A percentile compares a stretch with the other conserved stretches of the same genome.
Evolutionary conservation across 2,797 vertebrate genomes (phyloP).

Genomic region (Otolemur crassicaudatus): DNA sequence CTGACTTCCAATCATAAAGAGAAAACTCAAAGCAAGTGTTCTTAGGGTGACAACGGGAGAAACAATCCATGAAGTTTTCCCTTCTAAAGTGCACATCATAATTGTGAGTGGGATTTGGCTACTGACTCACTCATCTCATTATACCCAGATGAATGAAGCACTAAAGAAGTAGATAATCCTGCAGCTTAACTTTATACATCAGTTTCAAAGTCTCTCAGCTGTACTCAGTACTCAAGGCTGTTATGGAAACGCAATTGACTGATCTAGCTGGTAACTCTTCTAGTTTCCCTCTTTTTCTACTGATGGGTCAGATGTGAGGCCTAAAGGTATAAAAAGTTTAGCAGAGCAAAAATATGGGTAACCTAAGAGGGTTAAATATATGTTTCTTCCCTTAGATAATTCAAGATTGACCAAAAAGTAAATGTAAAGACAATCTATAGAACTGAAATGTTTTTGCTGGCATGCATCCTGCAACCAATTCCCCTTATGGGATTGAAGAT

Average conservation of each 20-base stretch:
- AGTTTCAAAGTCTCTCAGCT: constrained; percentile 54
- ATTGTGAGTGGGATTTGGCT: constrained; percentile 52
- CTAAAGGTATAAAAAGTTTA: neutral
- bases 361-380: neutral
- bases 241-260: constrained; percentile 29
- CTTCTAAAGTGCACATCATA: neutral
- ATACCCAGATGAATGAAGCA: constrained; percentile 64
- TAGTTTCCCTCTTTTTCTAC: constrained; percentile 41
- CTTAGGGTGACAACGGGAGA: neutral
- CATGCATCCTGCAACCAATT: neutral
- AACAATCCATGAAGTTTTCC: constrained; percentile 1
- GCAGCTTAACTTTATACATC: constrained; percentile 60
- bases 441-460: neutral
- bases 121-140: constrained; percentile 61
- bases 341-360: neutral
- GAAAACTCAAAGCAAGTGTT: constrained; percentile 29
- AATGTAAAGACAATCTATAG: neutral
- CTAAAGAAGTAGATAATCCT: constrained; percentile 62
- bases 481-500: neutral
- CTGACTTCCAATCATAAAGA: constrained; percentile 45
- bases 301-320: neutral
- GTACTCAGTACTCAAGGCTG: neutral
- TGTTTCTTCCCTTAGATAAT: neutral
- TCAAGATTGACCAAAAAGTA: neutral
- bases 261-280: constrained; percentile 41